Evolutionary conservation across 2,888 invertebrate species (phyloP), one percentile per base, ranked within the genome.

Genomic region (Isoperla grammatica): DNA sequence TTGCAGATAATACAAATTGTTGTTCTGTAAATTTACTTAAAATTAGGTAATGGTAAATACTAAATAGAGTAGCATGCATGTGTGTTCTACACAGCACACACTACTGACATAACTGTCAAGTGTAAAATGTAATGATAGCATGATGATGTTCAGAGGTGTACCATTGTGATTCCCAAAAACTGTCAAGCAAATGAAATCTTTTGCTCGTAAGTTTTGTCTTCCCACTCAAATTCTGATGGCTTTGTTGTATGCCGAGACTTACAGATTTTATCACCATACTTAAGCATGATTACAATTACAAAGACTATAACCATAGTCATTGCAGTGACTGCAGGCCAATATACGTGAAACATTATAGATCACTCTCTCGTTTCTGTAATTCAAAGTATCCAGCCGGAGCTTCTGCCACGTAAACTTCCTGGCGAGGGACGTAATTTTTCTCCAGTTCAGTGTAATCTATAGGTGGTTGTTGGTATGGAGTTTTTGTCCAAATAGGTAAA

Each of bases 391-490:
- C 75, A 54, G 72, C 73, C 0, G 72, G 69, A 69, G 20, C 70
- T 57, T 61, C 73, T 70, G 59, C 71, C 69, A 63, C 74, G 73
- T 37, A 74, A 71, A 63, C 74, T 69, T 60, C 71, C 67, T 39
- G 39, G 3, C 20, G 42, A 9, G 58, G 54, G 13, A 64, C 23
- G 53, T 48, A 58, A 42, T 56, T 58, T 35, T 60, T 55, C 50
- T 86, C 82, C 0, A 92, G 74, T 72, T 91, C 91, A 0, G 86
- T 84, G 56, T 87, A 81, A 72, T 92, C 91, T 3, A 91, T 73
- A 1, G 93, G 85, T 2, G 90, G 88, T 71, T 90, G 89, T 65
- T 87, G 85, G 71, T 90, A 87, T 0, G 92, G 91, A 4, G 90
- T 87, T 39, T 87, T 80, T 1, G 90, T 87, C 89, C 90, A 93